phyloP scores from a whole-genome alignment of 2,113 vertebrate genomes.

The Pelodiscus sinensis region DNA sequence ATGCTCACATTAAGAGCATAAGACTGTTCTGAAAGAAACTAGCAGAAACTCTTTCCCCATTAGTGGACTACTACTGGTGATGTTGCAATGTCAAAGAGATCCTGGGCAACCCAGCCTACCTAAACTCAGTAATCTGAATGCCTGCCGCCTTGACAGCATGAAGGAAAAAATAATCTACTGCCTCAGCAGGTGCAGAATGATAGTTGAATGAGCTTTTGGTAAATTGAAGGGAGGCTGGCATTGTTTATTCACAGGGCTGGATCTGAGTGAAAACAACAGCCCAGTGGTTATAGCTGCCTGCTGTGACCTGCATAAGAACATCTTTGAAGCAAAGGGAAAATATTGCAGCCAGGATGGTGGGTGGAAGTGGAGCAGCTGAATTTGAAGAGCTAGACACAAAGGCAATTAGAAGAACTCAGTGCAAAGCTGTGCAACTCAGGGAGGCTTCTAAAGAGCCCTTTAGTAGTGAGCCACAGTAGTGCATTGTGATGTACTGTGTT shows the following conservation, averaged over 20 bases:
- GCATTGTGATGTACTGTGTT: background rate
- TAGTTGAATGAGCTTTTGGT: background rate
- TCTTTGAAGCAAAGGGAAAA: background rate
- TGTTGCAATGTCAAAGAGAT: background rate
- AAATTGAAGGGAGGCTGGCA: background rate
- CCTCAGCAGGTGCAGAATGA: background rate
- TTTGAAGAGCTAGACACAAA: background rate
- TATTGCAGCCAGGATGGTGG: background rate
- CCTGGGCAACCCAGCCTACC: background rate
- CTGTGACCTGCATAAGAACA: background rate
- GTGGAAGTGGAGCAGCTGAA: background rate
- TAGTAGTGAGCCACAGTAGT: background rate
- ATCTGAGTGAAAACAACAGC: background rate
- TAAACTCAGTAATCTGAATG: background rate
- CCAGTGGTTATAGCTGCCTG: background rate
- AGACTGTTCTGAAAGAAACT: background rate
- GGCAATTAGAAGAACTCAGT: background rate
- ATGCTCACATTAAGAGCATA: background rate
- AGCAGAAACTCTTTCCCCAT: background rate
- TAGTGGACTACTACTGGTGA: background rate
- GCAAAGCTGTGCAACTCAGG: background rate
- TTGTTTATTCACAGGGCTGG: background rate
- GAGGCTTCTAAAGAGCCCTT: background rate
- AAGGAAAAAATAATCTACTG: background rate
- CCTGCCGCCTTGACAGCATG: background rate